Base-by-base conservation (phyloP, 2,797 vertebrate genomes). In the Pelobates cultripes region DNA sequence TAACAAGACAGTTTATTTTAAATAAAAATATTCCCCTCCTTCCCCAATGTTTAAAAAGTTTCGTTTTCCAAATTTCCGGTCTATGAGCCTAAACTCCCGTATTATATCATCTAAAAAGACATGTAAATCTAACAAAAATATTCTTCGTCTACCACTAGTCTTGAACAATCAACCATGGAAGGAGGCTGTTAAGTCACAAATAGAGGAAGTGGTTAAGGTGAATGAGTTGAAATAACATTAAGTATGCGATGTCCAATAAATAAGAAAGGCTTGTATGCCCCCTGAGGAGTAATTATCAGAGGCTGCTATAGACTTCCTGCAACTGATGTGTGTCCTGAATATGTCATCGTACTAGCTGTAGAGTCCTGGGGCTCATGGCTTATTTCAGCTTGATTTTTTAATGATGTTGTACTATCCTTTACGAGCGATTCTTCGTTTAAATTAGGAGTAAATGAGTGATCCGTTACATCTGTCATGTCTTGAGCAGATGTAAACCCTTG, bases 301-400 rank as follows among this genome's bases (percentile, higher is more conserved):
- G 53, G 61, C 14, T 83, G 53, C 76, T 83, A 83, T 74, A 78
- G 53, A 44, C 64, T 64, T 79, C 12, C 81, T 15, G 71, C n/a
- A 3, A 43, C 17, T 47, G 76, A 79, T 75, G 72, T 70, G 74
- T 83, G 76, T 75, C 55, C 60, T 66, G 43, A 47, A 66, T 76
- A 66, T 66, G 74, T 43, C 6, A 44, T 40, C 44, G 55, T 70
- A 60, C 14, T 74, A 64, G 78, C 77, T 43, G 72, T 64, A 45
- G 67, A 75, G 77, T 71, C 81, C 64, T 42, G 7, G 44, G 81
- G 72, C 61, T 12, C 63, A 78, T 78, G 51, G 64, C 77, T 83
- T 70, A 9, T 70, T 79, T 70, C 76, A 64, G 55, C 60, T 70
- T 75, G 71, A 44, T 70, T 64, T 71, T 40, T 44, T 75, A 79